Conservation (phyloP, 1,140 invertebrate genomes). For the Potamilus streckersoni region DNA sequence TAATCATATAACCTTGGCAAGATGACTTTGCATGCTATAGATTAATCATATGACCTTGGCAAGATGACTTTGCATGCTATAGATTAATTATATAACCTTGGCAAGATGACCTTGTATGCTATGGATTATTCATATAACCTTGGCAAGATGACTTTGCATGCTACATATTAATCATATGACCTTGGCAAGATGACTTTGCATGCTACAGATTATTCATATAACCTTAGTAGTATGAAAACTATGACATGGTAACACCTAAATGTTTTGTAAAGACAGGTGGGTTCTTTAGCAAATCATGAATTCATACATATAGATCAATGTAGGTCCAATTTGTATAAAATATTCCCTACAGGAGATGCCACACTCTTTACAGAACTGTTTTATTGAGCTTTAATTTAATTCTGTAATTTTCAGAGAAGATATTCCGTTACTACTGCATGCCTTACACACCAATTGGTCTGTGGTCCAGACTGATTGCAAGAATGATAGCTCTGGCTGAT, state of each 20-base stretch:
- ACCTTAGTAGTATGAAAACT: background rate
- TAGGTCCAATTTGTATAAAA: background rate
- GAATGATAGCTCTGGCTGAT: slow-evolving; percentile 60
- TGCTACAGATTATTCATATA: no score
- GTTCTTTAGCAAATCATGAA: background rate
- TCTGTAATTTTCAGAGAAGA: slow-evolving; percentile 42
- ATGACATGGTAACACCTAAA: background rate
- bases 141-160: no score
- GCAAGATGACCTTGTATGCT: no score
- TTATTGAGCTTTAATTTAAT: slow-evolving; percentile 3
- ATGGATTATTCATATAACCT: no score
- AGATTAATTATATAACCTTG: no score
- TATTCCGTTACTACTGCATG: slow-evolving; percentile 58
- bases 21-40: no score
- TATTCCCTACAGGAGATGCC: background rate
- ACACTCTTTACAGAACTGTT: background rate
- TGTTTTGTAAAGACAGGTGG: background rate
- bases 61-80: no score
- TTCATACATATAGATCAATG: background rate
- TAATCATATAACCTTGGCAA: no score
- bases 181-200: no score
- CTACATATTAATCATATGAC: no score
- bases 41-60: no score
- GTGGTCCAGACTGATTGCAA: slow-evolving; percentile 93
- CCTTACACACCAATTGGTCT: slow-evolving; percentile 97